A percentile compares a stretch with the other conserved stretches of the same genome.
Conservation (phyloP, 2,113 vertebrate genomes). For the Psettodes erumei region DNA sequence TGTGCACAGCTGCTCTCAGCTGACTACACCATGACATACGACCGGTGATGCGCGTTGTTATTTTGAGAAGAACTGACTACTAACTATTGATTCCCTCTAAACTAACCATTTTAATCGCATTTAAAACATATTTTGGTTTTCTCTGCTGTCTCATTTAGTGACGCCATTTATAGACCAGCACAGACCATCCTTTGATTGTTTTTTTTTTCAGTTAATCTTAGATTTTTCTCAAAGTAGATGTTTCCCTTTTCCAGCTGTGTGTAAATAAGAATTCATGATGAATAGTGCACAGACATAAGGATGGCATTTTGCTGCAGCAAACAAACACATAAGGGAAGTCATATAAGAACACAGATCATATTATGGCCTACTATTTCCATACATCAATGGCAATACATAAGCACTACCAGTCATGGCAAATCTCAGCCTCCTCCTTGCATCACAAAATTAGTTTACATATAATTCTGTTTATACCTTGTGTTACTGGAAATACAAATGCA, state of each 20-base stretch:
- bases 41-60: constrained; percentile 33
- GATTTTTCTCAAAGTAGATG: neutral
- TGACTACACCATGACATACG: constrained; percentile 33
- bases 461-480: constrained; percentile 11
- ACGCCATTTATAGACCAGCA: constrained; percentile 5
- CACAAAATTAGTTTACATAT: constrained; percentile 14
- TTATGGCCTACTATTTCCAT: neutral
- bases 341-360: neutral
- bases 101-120: constrained; percentile 28
- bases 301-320: neutral
- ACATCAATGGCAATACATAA: neutral
- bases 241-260: constrained; percentile 2
- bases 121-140: constrained; percentile 1
- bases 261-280: neutral
- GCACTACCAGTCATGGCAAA: constrained; percentile 16
- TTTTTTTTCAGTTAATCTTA: neutral
- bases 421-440: constrained; percentile 11
- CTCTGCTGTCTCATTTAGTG: neutral
- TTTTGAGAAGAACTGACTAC: constrained; percentile 13
- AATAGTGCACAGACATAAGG: neutral
- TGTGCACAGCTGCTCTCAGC: constrained; percentile 46
- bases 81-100: constrained; percentile 40
- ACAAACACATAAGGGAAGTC: neutral
- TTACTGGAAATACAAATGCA: neutral
- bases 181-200: neutral